Conservation (phyloP, 2,797 vertebrate genomes). For the Mus minutoides region DNA sequence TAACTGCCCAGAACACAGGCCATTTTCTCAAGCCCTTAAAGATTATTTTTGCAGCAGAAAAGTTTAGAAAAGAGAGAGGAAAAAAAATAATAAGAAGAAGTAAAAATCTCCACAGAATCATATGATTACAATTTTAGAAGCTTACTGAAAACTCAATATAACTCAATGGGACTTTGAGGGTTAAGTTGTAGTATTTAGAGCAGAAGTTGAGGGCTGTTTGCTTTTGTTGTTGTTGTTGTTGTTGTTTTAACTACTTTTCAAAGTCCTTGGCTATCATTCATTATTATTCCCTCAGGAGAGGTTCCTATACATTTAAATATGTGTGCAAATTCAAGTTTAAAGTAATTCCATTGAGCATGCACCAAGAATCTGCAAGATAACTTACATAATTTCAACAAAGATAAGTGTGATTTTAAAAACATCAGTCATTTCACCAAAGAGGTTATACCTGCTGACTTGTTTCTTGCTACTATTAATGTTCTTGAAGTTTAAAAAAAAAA, state of each 20-base stretch:
- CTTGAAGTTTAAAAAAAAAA: not conserved
- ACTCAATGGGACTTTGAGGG: not conserved
- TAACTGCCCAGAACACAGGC: constrained; percentile 58
- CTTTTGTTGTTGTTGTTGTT: not conserved
- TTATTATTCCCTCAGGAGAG: not conserved
- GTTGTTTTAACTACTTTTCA: not conserved
- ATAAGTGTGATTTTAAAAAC: not conserved
- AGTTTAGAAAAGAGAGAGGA: not conserved
- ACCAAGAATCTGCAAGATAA: not conserved
- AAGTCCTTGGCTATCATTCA: not conserved
- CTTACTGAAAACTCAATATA: not conserved
- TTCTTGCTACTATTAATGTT: not conserved
- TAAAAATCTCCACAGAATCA: not conserved
- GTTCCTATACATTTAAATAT: constrained; percentile 22
- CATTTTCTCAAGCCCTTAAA: constrained; percentile 38
- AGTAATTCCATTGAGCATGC: not conserved
- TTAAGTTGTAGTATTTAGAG: not conserved
- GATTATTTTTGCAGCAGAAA: constrained; percentile 44
- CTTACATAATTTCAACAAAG: not conserved
- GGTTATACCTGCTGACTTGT: not conserved
- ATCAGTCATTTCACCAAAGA: not conserved
- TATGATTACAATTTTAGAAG: constrained; percentile 38
- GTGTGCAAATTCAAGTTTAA: constrained; percentile 55
- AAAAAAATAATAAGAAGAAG: not conserved
- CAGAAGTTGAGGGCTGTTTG: not conserved